phyloP scores from a whole-genome alignment of 2,797 vertebrate species.

The Taenioides sp. region DNA sequence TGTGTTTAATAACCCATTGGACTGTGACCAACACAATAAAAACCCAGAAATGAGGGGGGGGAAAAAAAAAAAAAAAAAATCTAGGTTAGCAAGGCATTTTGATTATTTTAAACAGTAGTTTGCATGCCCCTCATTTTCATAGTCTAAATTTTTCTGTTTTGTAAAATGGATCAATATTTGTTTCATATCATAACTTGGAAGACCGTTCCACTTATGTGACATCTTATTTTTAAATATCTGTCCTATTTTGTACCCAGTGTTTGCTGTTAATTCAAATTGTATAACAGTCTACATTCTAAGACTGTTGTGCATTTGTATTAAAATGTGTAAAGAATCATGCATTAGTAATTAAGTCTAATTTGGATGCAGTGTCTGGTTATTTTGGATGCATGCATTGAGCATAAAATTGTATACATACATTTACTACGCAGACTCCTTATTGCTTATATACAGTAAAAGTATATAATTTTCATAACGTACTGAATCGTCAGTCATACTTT shows the following conservation, averaged over 20 bases:
- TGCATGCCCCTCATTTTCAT: constrained; percentile 18
- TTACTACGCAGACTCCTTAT: not conserved
- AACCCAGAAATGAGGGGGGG: not conserved
- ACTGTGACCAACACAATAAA: not conserved
- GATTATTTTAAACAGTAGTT: constrained; percentile 1
- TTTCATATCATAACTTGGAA: not conserved
- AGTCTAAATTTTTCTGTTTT: not conserved
- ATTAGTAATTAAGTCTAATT: not conserved
- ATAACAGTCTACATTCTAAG: constrained; percentile 2
- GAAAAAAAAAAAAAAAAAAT: not conserved
- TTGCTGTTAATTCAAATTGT: not conserved
- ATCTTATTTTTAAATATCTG: not conserved
- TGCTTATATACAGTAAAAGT: not conserved
- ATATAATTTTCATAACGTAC: constrained; percentile 1
- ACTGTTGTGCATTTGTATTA: not conserved
- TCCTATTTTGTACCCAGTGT: not conserved
- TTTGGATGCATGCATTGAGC: not conserved
- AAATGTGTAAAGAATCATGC: constrained; percentile 1
- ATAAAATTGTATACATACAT: not conserved
- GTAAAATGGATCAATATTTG: not conserved
- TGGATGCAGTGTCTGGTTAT: constrained; percentile 1
- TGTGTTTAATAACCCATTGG: not conserved
- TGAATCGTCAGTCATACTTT: not conserved
- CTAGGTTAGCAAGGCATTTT: not conserved
- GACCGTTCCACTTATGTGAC: not conserved